Evolutionary conservation across 2,888 invertebrate species (phyloP).

Genomic region (Stenodema calcarata): DNA sequence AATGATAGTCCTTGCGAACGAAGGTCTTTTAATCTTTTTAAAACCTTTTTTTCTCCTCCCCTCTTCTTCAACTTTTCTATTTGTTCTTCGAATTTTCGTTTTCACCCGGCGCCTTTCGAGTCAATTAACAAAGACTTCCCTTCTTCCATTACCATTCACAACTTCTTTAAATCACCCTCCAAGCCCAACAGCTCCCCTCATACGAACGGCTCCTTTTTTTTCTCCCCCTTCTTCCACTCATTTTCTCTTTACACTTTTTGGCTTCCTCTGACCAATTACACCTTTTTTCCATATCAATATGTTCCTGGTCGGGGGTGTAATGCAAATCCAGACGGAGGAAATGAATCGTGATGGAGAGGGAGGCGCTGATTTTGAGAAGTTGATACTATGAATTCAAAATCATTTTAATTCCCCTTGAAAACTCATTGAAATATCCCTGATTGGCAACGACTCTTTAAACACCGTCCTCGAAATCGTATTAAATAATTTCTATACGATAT

Average conservation of each 20-base stretch:
- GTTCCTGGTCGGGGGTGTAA: slow-evolving; percentile 9
- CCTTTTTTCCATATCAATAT: slow-evolving; percentile 45
- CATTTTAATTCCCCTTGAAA: neutral
- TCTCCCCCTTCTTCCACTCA: neutral
- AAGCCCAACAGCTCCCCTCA: neutral
- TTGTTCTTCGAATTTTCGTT: slow-evolving; percentile 41
- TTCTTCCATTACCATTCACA: slow-evolving; percentile 41
- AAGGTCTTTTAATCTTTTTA: slow-evolving; percentile 37
- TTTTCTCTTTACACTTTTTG: slow-evolving; percentile 3
- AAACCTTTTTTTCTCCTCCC: slow-evolving; percentile 30
- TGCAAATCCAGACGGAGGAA: neutral
- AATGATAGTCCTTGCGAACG: slow-evolving; percentile 32
- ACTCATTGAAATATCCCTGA: no score
- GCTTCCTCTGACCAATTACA: slow-evolving; percentile 36
- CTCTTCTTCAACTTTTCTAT: slow-evolving; percentile 24
- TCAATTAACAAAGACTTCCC: slow-evolving; percentile 32
- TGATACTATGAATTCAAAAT: neutral
- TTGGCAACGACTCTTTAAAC: no score
- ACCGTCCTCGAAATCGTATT: no score
- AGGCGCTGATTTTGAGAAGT: neutral
- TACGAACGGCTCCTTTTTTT: slow-evolving; percentile 14
- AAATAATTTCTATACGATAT: no score
- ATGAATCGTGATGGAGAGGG: neutral
- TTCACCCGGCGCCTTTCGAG: slow-evolving; percentile 1
- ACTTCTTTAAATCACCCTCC: slow-evolving; percentile 41